Conservation (phyloP, 2,113 vertebrate species). For the Vulpes ferrilata region DNA sequence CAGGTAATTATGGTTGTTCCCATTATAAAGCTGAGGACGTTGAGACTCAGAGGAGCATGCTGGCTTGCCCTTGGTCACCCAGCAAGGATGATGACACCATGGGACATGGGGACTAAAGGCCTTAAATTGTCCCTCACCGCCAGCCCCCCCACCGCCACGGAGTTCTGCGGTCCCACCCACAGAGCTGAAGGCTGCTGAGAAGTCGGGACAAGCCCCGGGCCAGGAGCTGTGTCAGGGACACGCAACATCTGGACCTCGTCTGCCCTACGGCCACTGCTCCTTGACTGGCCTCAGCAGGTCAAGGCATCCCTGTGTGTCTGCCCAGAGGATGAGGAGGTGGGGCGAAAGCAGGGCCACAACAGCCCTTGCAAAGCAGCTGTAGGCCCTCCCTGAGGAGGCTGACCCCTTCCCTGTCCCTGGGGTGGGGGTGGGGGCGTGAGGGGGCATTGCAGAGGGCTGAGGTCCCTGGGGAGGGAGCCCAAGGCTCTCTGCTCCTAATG, state of each 20-base stretch:
- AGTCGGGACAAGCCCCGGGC: neutral
- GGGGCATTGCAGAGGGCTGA: neutral
- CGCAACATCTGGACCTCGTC: neutral
- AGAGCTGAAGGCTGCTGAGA: neutral
- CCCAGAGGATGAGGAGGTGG: neutral
- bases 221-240: neutral
- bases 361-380: neutral
- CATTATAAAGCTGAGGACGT: constrained; percentile 31
- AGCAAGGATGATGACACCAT: neutral
- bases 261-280: neutral
- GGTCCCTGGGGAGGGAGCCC: accelerated
- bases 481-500: neutral
- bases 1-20: neutral
- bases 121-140: neutral
- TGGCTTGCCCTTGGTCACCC: neutral
- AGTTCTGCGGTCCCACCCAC: neutral
- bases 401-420: neutral
- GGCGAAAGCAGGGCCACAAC: neutral
- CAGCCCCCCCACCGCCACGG: accelerated
- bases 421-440: accelerated
- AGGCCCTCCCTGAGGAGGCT: too few relatives aligned
- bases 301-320: neutral
- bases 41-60: neutral
- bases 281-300: neutral
- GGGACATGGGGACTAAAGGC: neutral